These are phyloP conservation scores for Paguma larvata DNA, from an alignment of 2,797 vertebrate species.

Conservation along the genomic window DNA sequence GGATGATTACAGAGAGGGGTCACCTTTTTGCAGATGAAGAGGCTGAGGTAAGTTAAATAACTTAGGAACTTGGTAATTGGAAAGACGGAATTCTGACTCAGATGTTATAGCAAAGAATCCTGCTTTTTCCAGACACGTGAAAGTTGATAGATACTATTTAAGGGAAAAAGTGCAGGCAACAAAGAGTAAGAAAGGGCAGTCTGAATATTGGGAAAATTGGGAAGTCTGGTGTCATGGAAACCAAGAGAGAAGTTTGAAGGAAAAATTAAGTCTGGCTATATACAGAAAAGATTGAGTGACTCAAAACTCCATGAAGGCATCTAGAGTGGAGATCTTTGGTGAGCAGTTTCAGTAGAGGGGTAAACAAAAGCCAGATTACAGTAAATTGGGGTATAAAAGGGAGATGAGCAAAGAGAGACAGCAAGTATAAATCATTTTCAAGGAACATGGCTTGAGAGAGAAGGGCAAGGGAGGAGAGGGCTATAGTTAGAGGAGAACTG, in stretches of 20 bases:
- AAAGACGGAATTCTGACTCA: conserved; percentile 31
- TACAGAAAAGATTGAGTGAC: conserved; percentile 11
- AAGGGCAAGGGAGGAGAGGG: neutral
- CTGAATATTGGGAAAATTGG: neutral
- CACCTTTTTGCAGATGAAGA: neutral
- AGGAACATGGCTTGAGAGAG: conserved; percentile 26
- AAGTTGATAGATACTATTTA: conserved; percentile 15
- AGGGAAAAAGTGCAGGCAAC: neutral
- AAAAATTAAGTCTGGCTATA: neutral
- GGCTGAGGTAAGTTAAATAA: neutral
- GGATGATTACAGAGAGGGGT: neutral
- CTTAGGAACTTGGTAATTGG: neutral
- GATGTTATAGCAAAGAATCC: neutral
- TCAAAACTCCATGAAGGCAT: neutral
- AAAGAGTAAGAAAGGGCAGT: conserved; percentile 25
- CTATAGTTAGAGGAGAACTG: neutral
- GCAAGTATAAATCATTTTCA: neutral
- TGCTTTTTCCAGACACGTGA: neutral
- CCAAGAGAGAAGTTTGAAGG: conserved; percentile 34
- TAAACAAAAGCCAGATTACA: neutral
- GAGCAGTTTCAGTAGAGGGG: neutral
- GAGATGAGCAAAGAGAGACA: neutral
- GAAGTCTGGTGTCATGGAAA: neutral
- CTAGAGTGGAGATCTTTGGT: conserved; percentile 14
- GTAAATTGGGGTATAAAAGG: neutral